Conservation (phyloP, 2,797 vertebrate genomes). For the Myotis pilosus region DNA sequence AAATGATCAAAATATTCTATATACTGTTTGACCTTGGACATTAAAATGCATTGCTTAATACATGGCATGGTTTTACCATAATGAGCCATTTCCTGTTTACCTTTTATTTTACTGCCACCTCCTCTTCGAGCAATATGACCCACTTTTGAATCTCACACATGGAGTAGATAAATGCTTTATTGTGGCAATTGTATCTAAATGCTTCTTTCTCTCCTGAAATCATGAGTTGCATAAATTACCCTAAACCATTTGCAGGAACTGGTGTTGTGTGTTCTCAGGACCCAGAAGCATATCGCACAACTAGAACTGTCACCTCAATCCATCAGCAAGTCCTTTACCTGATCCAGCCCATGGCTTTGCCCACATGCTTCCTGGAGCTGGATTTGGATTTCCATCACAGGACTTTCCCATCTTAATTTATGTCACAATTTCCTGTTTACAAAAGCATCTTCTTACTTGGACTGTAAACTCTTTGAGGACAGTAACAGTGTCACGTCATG, state of each 20-base stretch:
- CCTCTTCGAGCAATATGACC: neutral
- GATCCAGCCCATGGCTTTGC: neutral
- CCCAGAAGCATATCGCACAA: neutral
- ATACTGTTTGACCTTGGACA: constrained; percentile 20
- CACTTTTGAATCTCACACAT: neutral
- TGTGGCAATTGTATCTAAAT: neutral
- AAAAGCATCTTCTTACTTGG: neutral
- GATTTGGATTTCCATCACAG: neutral
- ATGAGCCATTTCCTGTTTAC: neutral
- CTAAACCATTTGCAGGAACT: neutral
- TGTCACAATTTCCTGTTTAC: neutral
- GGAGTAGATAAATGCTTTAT: neutral
- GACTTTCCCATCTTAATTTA: neutral
- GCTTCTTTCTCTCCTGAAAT: neutral
- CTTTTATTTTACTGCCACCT: neutral
- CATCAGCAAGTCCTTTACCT: neutral
- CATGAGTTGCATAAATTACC: neutral
- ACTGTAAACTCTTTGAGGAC: neutral
- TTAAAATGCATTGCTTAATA: constrained; percentile 35
- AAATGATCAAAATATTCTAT: constrained; percentile 36
- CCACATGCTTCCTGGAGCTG: neutral
- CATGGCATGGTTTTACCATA: neutral
- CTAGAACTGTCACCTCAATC: neutral
- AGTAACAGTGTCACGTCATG: neutral
- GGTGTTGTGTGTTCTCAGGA: neutral